Evolutionary conservation across 2,888 invertebrate species (phyloP), one percentile per base, ranked within the genome.

Genomic region (Brachylomia viminalis): DNA sequence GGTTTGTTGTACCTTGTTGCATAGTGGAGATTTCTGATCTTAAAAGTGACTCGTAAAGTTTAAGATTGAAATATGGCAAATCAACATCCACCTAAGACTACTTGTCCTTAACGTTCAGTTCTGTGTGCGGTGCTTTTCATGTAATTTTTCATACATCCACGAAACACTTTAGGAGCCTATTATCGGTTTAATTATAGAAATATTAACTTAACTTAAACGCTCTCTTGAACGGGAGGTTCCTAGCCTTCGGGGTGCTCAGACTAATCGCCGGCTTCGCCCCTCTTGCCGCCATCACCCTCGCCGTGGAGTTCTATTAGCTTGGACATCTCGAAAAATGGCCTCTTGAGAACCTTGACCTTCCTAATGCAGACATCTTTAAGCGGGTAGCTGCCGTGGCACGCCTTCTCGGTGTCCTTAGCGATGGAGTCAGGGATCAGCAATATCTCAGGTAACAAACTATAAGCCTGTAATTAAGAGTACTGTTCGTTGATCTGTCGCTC

Each of bases 381-480:
- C n/a, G n/a, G n/a, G n/a, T n/a, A n/a, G n/a, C n/a, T n/a, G n/a
- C n/a, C n/a, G n/a, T n/a, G n/a, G n/a, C n/a, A n/a, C n/a, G n/a
- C n/a, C n/a, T n/a, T n/a, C n/a, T n/a, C n/a, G n/a, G n/a, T n/a
- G n/a, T n/a, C n/a, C n/a, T n/a, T n/a, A n/a, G n/a, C n/a, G n/a
- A n/a, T n/a, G n/a, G n/a, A n/a, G n/a, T n/a, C n/a, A n/a, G n/a
- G n/a, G n/a, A n/a, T n/a, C n/a, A n/a, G n/a, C n/a, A n/a, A n/a
- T n/a, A 72, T 59, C 33, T 61, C 64, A n/a, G 42, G 62, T 47
- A 47, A 72, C 56, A 61, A 74, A 74, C 61, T 33, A 70, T 58
- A 70, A 79, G 66, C 38, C 56, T 77, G 70, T 56, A 77, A 86
- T 82, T 86, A 82, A 82, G 74, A 79, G 71, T 79, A 77, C 85